Conservation (phyloP, 2,888 invertebrate genomes). For the Hemistola chrysoprasaria region DNA sequence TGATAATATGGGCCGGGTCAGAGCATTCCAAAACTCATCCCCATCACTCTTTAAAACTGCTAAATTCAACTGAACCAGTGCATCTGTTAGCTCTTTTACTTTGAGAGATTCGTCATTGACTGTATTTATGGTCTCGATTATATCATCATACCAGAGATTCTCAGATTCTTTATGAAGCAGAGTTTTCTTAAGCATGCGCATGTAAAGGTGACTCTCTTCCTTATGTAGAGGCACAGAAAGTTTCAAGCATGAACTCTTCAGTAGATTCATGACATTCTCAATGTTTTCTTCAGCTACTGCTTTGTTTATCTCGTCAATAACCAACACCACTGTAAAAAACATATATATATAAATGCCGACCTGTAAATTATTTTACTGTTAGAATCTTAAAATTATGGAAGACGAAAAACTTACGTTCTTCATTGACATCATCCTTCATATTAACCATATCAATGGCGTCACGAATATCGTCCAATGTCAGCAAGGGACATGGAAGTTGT, state of each 20-base stretch:
- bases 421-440: constrained; percentile 82
- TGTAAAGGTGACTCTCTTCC: constrained; percentile 76
- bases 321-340: constrained; percentile 74
- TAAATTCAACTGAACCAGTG: constrained; percentile 67
- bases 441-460: constrained; percentile 86
- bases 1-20: constrained; percentile 51
- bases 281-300: constrained; percentile 81
- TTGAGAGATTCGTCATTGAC: constrained; percentile 73
- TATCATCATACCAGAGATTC: constrained; percentile 83
- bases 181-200: constrained; percentile 76
- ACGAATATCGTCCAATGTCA: constrained; percentile 86
- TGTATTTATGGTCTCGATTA: constrained; percentile 68
- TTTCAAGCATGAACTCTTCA: constrained; percentile 74
- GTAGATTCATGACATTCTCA: constrained; percentile 64
- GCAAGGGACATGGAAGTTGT: constrained; percentile 77
- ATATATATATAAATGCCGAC: constrained; percentile 4
- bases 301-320: constrained; percentile 82
- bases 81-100: constrained; percentile 71
- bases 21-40: constrained; percentile 61
- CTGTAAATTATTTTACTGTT: no score
- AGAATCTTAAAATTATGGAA: no score
- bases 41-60: constrained; percentile 66
- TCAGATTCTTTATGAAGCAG: constrained; percentile 77
- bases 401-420: constrained; percentile 73
- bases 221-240: constrained; percentile 61